These are phyloP conservation scores for Matsumyia berberina DNA, from an alignment of 2,888 invertebrate species.

Conservation along the genomic window DNA sequence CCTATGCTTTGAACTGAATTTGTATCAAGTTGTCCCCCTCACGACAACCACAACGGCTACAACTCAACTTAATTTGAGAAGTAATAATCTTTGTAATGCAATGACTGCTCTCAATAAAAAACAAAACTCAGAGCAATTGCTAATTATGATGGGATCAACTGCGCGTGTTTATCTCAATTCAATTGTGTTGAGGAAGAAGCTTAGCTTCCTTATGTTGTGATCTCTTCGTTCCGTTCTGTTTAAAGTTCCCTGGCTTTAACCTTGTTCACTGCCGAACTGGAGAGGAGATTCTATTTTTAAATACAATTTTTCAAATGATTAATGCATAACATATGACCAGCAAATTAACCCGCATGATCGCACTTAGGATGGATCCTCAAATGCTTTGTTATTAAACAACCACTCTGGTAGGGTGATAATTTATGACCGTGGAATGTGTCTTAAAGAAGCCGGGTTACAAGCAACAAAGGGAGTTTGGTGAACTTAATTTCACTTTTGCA, in stretches of 20 bases:
- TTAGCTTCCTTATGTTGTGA: neutral
- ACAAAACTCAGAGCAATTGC: conserved; percentile 16
- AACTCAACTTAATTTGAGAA: neutral
- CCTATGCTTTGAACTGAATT: too few relatives aligned
- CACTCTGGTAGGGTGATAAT: conserved; percentile 17
- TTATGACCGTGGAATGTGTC: conserved; percentile 11
- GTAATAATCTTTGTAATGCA: conserved; percentile 10
- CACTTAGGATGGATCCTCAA: neutral
- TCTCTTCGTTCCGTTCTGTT: neutral
- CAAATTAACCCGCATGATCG: conserved; percentile 26
- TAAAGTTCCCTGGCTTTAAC: conserved; percentile 24
- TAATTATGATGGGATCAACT: conserved; percentile 42
- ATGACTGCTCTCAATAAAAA: conserved; percentile 55
- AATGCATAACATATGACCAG: conserved; percentile 52
- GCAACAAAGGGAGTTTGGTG: neutral
- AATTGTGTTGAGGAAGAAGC: neutral
- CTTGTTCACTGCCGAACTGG: conserved; percentile 1
- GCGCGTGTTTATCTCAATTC: conserved; percentile 9
- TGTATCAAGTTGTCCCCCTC: too few relatives aligned
- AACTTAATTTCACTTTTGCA: neutral
- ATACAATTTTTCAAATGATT: conserved; percentile 16
- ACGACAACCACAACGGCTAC: too few relatives aligned
- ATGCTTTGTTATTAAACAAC: conserved; percentile 29
- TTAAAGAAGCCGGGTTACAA: neutral
- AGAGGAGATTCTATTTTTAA: conserved; percentile 34